Percentiles rank a stretch among this genome's conserved stretches.
Evolutionary conservation across 2,113 vertebrate genomes (phyloP).

Genomic region (Thomomys bottae): DNA sequence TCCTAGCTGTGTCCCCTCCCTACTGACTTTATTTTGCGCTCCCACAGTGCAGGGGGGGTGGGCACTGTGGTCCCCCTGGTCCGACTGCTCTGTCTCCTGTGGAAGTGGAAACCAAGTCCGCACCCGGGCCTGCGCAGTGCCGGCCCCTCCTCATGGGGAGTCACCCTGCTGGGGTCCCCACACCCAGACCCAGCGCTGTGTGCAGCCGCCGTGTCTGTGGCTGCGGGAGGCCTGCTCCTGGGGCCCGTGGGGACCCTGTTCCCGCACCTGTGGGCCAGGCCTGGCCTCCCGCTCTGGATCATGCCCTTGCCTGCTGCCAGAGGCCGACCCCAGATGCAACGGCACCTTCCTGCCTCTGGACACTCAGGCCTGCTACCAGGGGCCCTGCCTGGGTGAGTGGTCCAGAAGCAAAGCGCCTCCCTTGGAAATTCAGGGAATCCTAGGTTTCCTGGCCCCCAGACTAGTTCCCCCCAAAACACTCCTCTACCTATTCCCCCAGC

Average conservation of each 20-base stretch:
- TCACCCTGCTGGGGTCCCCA: conserved; percentile 85
- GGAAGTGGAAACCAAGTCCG: conserved; percentile 85
- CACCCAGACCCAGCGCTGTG: conserved; percentile 85
- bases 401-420: fast-evolving
- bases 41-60: conserved; percentile 88
- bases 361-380: conserved; percentile 88
- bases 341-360: conserved; percentile 81
- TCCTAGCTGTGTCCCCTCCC: neutral
- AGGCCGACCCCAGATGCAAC: conserved; percentile 77
- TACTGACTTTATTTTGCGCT: neutral
- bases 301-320: conserved; percentile 84
- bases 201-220: conserved; percentile 80
- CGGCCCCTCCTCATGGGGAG: conserved; percentile 84
- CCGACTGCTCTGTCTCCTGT: conserved; percentile 90
- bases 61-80: conserved; percentile 93
- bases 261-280: conserved; percentile 89
- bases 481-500: fast-evolving
- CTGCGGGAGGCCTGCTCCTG: conserved; percentile 85
- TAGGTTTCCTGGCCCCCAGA: neutral
- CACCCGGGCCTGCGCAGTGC: conserved; percentile 88
- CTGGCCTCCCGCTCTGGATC: conserved; percentile 81
- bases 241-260: conserved; percentile 89
- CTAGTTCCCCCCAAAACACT: neutral
- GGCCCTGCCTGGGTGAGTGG: conserved; percentile 83
- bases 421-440: neutral